These are phyloP conservation scores for Pammene aurita DNA, from an alignment of 2,888 invertebrate species.

Conservation along the genomic window DNA sequence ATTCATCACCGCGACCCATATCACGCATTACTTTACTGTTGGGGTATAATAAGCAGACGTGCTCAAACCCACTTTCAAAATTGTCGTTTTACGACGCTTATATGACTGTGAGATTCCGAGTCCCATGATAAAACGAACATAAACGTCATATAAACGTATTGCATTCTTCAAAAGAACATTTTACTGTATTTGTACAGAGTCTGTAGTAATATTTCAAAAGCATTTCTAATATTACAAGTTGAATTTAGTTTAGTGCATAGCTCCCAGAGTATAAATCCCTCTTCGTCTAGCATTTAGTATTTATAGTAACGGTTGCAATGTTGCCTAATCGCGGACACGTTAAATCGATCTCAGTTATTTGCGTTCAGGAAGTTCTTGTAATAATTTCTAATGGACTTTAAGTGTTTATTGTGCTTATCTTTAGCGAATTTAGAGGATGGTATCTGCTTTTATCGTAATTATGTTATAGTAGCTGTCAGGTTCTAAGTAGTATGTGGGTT, in stretches of 20 bases:
- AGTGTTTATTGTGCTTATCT: slow-evolving; percentile 17
- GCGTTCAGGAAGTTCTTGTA: slow-evolving; percentile 62
- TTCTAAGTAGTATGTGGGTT: no score
- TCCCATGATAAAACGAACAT: slow-evolving; percentile 25
- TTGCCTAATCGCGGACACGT: slow-evolving; percentile 61
- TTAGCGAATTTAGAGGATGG: neutral
- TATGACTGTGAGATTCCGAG: slow-evolving; percentile 39
- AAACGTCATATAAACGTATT: slow-evolving; percentile 19
- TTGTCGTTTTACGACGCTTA: slow-evolving; percentile 41
- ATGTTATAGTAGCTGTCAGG: no score
- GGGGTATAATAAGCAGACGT: neutral
- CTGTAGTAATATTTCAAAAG: neutral
- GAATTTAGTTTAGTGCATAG: slow-evolving; percentile 6
- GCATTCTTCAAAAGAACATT: slow-evolving; percentile 21
- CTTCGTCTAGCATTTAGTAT: slow-evolving; percentile 26
- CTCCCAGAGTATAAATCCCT: slow-evolving; percentile 28
- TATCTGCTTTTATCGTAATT: neutral
- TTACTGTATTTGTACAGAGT: slow-evolving; percentile 16
- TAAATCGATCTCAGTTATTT: slow-evolving; percentile 62
- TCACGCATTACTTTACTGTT: slow-evolving; percentile 59
- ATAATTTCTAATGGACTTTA: slow-evolving; percentile 45
- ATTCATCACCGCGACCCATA: slow-evolving; percentile 71
- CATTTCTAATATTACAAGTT: slow-evolving; percentile 3
- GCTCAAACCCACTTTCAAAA: slow-evolving; percentile 45
- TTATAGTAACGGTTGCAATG: slow-evolving; percentile 48